These are phyloP conservation scores for Desoria tigrina DNA, from an alignment of 2,888 invertebrate species.

Conservation along the genomic window DNA sequence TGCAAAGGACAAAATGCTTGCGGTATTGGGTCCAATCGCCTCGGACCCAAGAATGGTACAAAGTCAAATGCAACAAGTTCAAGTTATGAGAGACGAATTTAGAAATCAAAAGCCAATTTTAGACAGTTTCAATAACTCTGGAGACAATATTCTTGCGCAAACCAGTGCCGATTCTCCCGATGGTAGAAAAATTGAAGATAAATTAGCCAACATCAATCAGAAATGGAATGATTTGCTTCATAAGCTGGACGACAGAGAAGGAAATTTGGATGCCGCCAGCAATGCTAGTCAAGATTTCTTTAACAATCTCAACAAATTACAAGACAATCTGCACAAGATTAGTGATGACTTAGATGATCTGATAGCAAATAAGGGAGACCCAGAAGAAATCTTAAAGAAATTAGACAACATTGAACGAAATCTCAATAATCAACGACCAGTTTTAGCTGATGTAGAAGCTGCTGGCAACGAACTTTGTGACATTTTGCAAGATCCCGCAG, in stretches of 20 bases:
- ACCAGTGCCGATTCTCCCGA: slow-evolving; percentile 64
- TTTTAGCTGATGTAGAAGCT: slow-evolving; percentile 84
- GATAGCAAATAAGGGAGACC: slow-evolving; percentile 72
- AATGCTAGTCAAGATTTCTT: slow-evolving; percentile 92
- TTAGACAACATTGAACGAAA: slow-evolving; percentile 83
- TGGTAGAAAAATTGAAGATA: slow-evolving; percentile 68
- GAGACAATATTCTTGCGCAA: slow-evolving; percentile 70
- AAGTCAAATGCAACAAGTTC: slow-evolving; percentile 86
- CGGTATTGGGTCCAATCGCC: slow-evolving; percentile 91
- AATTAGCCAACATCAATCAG: slow-evolving; percentile 64
- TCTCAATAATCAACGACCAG: slow-evolving; percentile 82
- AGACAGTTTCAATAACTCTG: slow-evolving; percentile 79
- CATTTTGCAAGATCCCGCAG: slow-evolving; percentile 84
- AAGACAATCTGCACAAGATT: slow-evolving; percentile 83
- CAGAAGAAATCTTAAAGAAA: slow-evolving; percentile 82
- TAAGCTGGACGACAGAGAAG: slow-evolving; percentile 83
- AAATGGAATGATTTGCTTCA: slow-evolving; percentile 78
- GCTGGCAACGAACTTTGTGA: slow-evolving; percentile 80
- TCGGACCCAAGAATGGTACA: slow-evolving; percentile 88
- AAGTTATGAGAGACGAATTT: slow-evolving; percentile 91
- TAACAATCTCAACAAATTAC: slow-evolving; percentile 76
- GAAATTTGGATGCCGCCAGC: slow-evolving; percentile 83
- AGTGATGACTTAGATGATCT: slow-evolving; percentile 83
- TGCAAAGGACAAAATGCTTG: slow-evolving; percentile 91
- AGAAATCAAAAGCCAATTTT: slow-evolving; percentile 87